Percentiles rank a stretch among this genome's conserved stretches.
Evolutionary conservation across 2,113 vertebrate genomes (phyloP).

Genomic region (Hypanus sabinus): DNA sequence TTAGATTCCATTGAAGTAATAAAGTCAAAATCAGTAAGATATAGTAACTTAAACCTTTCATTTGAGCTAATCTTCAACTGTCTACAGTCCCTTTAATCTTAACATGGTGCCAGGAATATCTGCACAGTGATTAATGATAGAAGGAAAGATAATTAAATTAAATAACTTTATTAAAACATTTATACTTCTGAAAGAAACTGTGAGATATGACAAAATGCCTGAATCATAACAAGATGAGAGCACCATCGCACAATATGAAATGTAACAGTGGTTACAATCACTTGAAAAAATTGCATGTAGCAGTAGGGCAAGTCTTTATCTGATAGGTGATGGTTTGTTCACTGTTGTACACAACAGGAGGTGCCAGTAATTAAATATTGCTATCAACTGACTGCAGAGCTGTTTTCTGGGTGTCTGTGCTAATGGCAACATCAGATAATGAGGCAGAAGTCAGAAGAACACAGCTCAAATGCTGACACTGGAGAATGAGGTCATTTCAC

Average conservation of each 20-base stretch:
- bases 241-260: neutral
- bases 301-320: neutral
- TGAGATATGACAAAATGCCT: neutral
- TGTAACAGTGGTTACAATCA: neutral
- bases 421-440: neutral
- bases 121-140: neutral
- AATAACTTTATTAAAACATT: neutral
- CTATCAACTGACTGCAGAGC: neutral
- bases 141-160: neutral
- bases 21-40: neutral
- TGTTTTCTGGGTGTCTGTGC: neutral
- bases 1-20: neutral
- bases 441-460: neutral
- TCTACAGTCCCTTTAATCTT: neutral
- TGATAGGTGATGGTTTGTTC: neutral
- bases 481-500: neutral
- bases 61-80: neutral
- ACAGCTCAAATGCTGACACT: neutral
- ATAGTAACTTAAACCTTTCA: neutral
- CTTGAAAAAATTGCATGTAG: neutral
- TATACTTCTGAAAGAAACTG: neutral
- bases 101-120: neutral
- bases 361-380: neutral
- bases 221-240: neutral
- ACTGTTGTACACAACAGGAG: neutral